These are phyloP conservation scores for Arothron firmamentum DNA, from an alignment of 2,113 vertebrate genomes.

Conservation along the genomic window DNA sequence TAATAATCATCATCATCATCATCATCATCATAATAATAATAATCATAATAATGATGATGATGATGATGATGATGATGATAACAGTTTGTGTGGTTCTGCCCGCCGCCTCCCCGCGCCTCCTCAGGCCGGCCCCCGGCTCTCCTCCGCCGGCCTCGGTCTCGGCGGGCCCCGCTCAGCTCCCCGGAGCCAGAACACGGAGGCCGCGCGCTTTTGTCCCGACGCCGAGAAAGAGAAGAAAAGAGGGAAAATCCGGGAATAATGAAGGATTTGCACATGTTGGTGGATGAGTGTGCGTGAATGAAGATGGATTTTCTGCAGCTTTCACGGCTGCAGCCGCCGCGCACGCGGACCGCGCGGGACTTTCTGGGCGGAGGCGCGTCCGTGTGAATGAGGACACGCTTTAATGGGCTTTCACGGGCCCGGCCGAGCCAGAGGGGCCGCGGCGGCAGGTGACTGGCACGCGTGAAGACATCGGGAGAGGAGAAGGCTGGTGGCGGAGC, in stretches of 20 bases:
- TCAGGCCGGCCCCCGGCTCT: neutral
- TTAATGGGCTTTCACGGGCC: slow-evolving; percentile 80
- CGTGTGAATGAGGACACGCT: slow-evolving; percentile 80
- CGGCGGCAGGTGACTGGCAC: slow-evolving; percentile 86
- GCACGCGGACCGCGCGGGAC: slow-evolving; percentile 55
- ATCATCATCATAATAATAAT: no score
- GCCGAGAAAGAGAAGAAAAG: slow-evolving; percentile 23
- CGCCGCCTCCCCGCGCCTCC: neutral
- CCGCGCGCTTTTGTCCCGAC: slow-evolving; percentile 63
- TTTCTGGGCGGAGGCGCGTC: slow-evolving; percentile 64
- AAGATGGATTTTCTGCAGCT: slow-evolving; percentile 56
- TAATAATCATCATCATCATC: no score
- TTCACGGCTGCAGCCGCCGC: neutral
- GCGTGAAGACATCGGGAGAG: slow-evolving; percentile 76
- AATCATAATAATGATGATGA: no score
- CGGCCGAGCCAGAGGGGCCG: slow-evolving; percentile 41
- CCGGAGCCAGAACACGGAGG: slow-evolving; percentile 61
- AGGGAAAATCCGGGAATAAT: slow-evolving; percentile 81
- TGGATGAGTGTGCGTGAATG: slow-evolving; percentile 81
- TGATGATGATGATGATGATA: no score
- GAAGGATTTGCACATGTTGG: slow-evolving; percentile 81
- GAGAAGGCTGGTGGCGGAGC: slow-evolving; percentile 36
- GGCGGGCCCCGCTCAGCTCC: neutral
- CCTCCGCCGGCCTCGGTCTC: neutral
- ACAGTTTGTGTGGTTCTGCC: neutral